Evolutionary conservation across 1,140 invertebrate genomes (phyloP).

Genomic region (Scaptodrosophila lebanonensis): DNA sequence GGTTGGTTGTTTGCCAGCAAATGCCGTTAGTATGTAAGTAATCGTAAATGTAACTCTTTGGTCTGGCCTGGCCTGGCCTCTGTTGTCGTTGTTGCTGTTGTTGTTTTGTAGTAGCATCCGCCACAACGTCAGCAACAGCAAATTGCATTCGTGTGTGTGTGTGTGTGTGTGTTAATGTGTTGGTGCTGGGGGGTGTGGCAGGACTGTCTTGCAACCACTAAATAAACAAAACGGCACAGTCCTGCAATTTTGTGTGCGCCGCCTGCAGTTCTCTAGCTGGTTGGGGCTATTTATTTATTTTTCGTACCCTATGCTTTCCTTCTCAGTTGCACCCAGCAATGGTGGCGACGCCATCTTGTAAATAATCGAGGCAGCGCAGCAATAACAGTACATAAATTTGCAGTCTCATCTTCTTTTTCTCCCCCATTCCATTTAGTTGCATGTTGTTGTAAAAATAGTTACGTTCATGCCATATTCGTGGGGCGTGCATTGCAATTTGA

Average conservation of each 20-base stretch:
- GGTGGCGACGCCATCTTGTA: constrained; percentile 49
- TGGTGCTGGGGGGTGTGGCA: constrained; percentile 58
- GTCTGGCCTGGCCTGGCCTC: constrained; percentile 15
- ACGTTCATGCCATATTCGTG: neutral
- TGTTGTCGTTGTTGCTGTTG: constrained; percentile 5
- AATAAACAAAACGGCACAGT: constrained; percentile 54
- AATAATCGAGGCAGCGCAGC: constrained; percentile 22
- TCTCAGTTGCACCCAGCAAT: constrained; percentile 16
- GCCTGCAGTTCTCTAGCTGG: constrained; percentile 35
- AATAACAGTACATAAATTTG: constrained; percentile 39
- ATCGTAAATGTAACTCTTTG: constrained; percentile 46
- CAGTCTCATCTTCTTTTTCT: constrained; percentile 6
- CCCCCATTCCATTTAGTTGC: neutral
- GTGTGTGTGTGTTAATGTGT: no score
- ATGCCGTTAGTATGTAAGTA: constrained; percentile 18
- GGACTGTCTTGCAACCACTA: constrained; percentile 58
- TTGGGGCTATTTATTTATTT: constrained; percentile 47
- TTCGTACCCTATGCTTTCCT: constrained; percentile 1
- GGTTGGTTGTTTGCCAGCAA: constrained; percentile 55
- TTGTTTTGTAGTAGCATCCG: constrained; percentile 32
- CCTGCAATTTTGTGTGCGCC: neutral
- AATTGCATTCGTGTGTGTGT: constrained; percentile 31
- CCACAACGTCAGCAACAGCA: constrained; percentile 18
- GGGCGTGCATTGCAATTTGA: constrained; percentile 6
- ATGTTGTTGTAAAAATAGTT: neutral